These are phyloP conservation scores for Aphodius granarius DNA, from an alignment of 2,888 invertebrate species.

Conservation along the genomic window DNA sequence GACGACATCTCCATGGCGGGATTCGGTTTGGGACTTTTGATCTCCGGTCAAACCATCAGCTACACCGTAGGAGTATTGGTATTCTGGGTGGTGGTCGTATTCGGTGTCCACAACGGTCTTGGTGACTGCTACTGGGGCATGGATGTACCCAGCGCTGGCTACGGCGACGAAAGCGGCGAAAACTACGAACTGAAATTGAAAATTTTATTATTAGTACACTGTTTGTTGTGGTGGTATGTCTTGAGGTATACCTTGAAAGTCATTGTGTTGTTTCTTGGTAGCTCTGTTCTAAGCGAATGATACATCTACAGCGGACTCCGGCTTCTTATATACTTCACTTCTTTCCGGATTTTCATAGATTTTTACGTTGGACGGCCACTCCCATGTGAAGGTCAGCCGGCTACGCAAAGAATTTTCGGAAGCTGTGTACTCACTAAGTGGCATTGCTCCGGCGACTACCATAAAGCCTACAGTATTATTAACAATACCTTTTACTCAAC, in stretches of 20 bases:
- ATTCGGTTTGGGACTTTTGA: conserved; percentile 63
- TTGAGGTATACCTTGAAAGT: not conserved
- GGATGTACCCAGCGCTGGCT: conserved; percentile 49
- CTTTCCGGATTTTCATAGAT: not conserved
- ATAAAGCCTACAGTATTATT: not conserved
- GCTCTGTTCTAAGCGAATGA: not conserved
- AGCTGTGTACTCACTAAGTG: not conserved
- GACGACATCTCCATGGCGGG: conserved; percentile 64
- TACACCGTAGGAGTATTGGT: conserved; percentile 61
- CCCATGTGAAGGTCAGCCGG: not conserved
- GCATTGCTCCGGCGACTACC: not conserved
- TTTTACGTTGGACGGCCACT: not conserved
- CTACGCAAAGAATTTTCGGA: not conserved
- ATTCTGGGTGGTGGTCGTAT: conserved; percentile 55
- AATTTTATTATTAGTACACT: conserved; percentile 34
- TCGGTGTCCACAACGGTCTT: conserved; percentile 38
- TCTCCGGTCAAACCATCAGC: conserved; percentile 61
- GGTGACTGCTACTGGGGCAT: conserved; percentile 45
- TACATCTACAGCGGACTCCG: not conserved
- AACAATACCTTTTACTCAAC: not conserved
- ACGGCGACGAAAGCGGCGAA: conserved; percentile 26
- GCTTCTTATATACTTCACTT: not conserved
- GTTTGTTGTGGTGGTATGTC: not conserved
- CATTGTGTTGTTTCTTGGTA: not conserved
- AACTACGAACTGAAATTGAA: conserved; percentile 21